Evolutionary conservation across 1,140 invertebrate species (phyloP).

Genomic region (Formica selysi): DNA sequence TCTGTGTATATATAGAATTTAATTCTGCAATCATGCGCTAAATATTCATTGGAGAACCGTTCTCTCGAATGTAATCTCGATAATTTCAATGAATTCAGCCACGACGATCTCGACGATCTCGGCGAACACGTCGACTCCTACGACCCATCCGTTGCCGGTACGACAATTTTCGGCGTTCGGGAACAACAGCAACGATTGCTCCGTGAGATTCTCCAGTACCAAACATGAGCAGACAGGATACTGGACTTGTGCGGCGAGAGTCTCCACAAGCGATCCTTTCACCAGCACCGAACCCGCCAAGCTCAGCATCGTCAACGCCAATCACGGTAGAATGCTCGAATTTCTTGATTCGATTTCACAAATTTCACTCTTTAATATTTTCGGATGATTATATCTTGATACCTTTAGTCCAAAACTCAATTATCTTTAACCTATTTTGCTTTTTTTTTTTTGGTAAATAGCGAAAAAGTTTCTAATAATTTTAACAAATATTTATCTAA

Average conservation of each 20-base stretch:
- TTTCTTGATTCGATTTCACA: constrained; percentile 5
- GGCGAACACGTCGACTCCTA: constrained; percentile 72
- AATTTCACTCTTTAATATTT: not conserved
- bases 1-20: constrained; percentile 35
- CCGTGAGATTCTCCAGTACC: constrained; percentile 83
- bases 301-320: constrained; percentile 81
- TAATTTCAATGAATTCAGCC: constrained; percentile 65
- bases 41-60: constrained; percentile 48
- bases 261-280: constrained; percentile 79
- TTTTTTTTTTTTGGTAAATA: not conserved
- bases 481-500: not conserved
- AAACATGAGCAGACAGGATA: constrained; percentile 84
- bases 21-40: constrained; percentile 29
- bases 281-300: constrained; percentile 83
- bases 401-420: not conserved
- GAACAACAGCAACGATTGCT: constrained; percentile 85
- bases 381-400: not conserved
- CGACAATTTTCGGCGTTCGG: constrained; percentile 84
- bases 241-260: constrained; percentile 84
- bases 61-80: not conserved
- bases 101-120: constrained; percentile 58
- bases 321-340: constrained; percentile 74
- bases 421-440: not conserved
- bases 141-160: constrained; percentile 80
- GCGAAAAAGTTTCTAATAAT: not conserved